A percentile compares a stretch with the other conserved stretches of the same genome.
Evolutionary conservation across 2,113 vertebrate species (phyloP).

Genomic region (Peromyscus leucopus): DNA sequence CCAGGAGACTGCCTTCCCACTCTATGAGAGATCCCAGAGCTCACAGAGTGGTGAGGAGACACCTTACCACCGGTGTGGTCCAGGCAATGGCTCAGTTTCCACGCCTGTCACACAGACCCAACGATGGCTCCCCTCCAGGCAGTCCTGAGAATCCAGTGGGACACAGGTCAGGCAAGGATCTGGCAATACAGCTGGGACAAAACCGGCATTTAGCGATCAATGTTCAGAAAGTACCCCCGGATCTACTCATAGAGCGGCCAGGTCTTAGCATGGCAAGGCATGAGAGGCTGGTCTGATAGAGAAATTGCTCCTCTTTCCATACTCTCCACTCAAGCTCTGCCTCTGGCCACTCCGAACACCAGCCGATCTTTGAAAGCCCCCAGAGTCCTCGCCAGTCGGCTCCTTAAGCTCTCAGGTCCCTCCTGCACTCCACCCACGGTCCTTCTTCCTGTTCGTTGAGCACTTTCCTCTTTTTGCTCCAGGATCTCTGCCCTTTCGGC

Average conservation of each 20-base stretch:
- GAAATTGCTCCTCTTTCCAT: neutral
- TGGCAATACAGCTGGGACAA: too few relatives aligned
- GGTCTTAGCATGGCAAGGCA: neutral
- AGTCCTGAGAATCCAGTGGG: neutral
- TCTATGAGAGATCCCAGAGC: neutral
- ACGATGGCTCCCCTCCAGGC: neutral
- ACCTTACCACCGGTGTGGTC: neutral
- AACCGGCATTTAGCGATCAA: neutral
- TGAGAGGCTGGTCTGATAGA: neutral
- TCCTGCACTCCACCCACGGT: accelerated
- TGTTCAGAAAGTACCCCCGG: neutral
- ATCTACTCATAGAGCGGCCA: neutral
- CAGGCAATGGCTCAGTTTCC: neutral
- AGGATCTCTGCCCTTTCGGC: neutral
- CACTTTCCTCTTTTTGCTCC: neutral
- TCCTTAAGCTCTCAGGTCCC: neutral
- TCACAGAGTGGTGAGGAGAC: neutral
- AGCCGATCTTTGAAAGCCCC: neutral
- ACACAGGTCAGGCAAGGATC: neutral
- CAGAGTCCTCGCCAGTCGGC: neutral
- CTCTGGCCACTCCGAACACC: too few relatives aligned
- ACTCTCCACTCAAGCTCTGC: neutral
- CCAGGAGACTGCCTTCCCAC: neutral
- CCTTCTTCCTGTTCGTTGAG: neutral
- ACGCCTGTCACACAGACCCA: neutral